Percentiles rank a stretch among this genome's conserved stretches.
Evolutionary conservation across 2,797 vertebrate genomes (phyloP).

Genomic region (Smutsia temminckii): DNA sequence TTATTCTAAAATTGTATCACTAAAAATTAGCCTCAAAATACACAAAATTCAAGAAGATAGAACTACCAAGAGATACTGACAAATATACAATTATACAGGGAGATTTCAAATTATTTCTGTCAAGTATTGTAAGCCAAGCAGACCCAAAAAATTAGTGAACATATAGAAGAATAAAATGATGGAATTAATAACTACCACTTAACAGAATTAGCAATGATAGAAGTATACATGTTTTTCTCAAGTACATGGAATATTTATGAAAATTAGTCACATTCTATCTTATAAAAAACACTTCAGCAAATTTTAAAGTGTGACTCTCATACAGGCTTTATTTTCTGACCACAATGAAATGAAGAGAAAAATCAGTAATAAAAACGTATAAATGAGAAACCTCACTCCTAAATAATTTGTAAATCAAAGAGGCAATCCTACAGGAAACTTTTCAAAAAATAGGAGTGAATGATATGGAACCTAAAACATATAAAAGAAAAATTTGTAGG

Average conservation of each 20-base stretch:
- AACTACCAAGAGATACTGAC: background rate
- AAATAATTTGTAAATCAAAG: constrained; percentile 15
- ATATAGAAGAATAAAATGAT: background rate
- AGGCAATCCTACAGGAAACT: background rate
- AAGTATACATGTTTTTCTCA: background rate
- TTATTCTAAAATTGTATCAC: background rate
- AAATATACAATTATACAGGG: background rate
- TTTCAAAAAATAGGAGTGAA: background rate
- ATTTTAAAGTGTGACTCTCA: background rate
- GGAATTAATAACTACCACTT: background rate
- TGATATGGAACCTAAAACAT: background rate
- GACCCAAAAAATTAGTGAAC: background rate
- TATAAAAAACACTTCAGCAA: background rate
- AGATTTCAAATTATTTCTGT: background rate
- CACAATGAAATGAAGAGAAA: constrained; percentile 35
- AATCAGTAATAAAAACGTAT: constrained; percentile 31
- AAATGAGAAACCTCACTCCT: background rate
- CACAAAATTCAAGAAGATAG: constrained; percentile 5
- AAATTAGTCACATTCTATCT: background rate
- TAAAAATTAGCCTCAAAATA: background rate
- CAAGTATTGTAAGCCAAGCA: background rate
- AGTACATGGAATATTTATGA: background rate
- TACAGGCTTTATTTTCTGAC: background rate
- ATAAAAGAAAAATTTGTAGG: background rate
- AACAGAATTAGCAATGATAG: background rate